phyloP scores from a whole-genome alignment of 2,888 invertebrate genomes.

The Tipula helvola region DNA sequence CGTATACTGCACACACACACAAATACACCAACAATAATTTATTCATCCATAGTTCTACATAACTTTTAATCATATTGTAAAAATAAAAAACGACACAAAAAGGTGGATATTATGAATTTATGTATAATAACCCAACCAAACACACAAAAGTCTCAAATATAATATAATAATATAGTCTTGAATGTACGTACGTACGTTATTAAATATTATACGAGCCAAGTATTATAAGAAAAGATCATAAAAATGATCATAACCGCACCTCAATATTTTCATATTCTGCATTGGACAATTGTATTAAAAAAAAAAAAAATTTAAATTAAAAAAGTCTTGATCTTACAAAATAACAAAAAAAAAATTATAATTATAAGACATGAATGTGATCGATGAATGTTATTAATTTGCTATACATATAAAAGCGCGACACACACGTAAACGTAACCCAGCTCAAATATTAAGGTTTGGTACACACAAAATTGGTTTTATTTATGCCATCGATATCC shows the following conservation, averaged over 20 bases:
- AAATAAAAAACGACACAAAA: not conserved
- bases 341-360: not conserved
- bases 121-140: not conserved
- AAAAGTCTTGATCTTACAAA: not conserved
- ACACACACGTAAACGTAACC: not conserved
- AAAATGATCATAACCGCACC: conserved; percentile 4
- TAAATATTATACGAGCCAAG: not conserved
- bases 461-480: not conserved
- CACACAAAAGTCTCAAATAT: not conserved
- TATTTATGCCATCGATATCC: not conserved
- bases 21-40: not conserved
- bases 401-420: not conserved
- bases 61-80: not conserved
- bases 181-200: not conserved
- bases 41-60: not conserved
- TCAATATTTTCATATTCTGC: not conserved
- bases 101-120: conserved; percentile 4
- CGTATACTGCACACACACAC: not conserved
- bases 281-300: not conserved
- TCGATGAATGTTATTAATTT: not conserved
- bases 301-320: not conserved
- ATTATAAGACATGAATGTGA: conserved; percentile 4
- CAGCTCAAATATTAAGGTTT: not conserved
- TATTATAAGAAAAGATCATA: not conserved
- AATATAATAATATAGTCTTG: not conserved